These are phyloP conservation scores for Cossypha dichroa DNA, from an alignment of 2,797 vertebrate genomes.

Conservation along the genomic window DNA sequence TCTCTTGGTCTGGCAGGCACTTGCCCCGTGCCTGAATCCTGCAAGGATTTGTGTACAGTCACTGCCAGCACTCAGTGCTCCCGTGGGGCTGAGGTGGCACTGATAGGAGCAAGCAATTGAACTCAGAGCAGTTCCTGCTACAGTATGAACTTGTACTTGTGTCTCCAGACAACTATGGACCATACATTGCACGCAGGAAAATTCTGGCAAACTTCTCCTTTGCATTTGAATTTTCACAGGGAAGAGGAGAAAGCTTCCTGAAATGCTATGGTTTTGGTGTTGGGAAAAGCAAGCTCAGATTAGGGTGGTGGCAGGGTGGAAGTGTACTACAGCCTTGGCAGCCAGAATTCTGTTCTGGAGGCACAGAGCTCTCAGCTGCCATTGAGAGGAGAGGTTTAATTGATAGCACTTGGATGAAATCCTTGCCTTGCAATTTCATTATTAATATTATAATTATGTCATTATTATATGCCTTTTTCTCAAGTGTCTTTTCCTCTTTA, in stretches of 20 bases:
- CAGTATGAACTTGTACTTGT: not conserved
- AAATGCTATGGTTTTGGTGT: fast-evolving
- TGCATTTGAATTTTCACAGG: not conserved
- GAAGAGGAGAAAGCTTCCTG: not conserved
- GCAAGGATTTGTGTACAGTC: fast-evolving
- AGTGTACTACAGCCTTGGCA: not conserved
- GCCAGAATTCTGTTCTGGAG: not conserved
- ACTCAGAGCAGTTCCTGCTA: not conserved
- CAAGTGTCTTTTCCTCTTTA: not conserved
- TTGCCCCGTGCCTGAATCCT: not conserved
- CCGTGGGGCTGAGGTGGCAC: fast-evolving
- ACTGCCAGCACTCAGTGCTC: not conserved
- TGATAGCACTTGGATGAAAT: not conserved
- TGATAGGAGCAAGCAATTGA: not conserved
- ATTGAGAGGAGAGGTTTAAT: not conserved
- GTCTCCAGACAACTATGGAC: not conserved
- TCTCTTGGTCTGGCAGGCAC: fast-evolving
- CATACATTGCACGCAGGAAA: fast-evolving
- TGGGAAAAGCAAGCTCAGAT: not conserved
- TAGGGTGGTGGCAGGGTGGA: not conserved
- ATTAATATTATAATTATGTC: not conserved
- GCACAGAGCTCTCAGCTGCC: fast-evolving
- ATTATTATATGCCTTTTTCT: not conserved
- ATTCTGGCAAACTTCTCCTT: not conserved
- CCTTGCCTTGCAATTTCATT: not conserved